A percentile compares a stretch with the other conserved stretches of the same genome.
Conservation (phyloP, 2,888 invertebrate species). For the Ferdinandea cuprea region DNA sequence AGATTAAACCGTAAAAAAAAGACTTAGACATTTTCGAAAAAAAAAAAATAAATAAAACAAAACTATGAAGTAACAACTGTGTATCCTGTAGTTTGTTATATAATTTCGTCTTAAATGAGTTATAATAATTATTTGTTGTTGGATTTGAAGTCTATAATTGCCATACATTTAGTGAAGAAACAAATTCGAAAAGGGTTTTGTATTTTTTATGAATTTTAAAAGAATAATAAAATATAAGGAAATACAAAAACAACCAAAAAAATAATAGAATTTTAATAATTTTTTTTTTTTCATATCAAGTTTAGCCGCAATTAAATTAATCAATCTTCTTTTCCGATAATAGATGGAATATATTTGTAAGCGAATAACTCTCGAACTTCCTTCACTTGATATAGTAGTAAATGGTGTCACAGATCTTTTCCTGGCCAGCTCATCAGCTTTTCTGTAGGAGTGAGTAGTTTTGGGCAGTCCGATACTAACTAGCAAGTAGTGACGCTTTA, state of each 20-base stretch:
- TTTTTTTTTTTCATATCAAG: background rate
- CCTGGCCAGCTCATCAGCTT: too few relatives aligned
- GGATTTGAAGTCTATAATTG: constrained; percentile 28
- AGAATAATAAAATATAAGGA: background rate
- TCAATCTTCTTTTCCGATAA: too few relatives aligned
- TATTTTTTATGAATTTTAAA: background rate
- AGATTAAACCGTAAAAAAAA: constrained; percentile 21
- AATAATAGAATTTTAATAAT: background rate
- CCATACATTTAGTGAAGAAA: background rate
- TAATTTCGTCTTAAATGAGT: constrained; percentile 33
- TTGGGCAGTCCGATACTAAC: too few relatives aligned
- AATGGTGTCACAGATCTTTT: too few relatives aligned
- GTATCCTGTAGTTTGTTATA: constrained; percentile 39
- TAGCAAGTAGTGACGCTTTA: too few relatives aligned
- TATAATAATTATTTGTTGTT: constrained; percentile 22
- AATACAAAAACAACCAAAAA: background rate
- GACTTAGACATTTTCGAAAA: constrained; percentile 11
- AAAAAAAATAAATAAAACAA: background rate
- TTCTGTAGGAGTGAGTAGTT: too few relatives aligned
- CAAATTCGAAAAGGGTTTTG: background rate
- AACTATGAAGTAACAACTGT: constrained; percentile 19
- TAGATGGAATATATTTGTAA: too few relatives aligned
- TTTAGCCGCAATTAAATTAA: too few relatives aligned
- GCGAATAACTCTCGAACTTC: too few relatives aligned
- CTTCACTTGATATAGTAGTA: too few relatives aligned